Evolutionary conservation across 92 coral and sea anemone genomes (phyloP).

Genomic region (Palythoa caribaeorum): DNA sequence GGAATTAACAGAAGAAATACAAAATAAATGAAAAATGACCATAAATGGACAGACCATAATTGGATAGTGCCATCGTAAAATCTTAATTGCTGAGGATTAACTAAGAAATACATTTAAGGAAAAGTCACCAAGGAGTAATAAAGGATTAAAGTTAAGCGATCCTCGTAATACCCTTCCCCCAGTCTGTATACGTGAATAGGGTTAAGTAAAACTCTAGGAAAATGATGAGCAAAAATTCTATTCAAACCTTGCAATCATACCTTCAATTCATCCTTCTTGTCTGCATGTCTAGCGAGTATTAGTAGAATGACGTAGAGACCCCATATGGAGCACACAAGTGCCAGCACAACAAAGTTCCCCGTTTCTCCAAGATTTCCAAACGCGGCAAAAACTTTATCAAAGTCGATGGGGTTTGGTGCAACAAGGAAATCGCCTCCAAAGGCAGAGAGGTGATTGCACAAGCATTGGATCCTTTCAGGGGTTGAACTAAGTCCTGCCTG

Average conservation of each 20-base stretch:
- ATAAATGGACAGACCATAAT: too few relatives aligned
- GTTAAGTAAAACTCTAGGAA: too few relatives aligned
- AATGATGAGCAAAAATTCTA: too few relatives aligned
- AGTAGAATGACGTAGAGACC: slow-evolving; percentile 71
- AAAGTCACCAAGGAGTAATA: too few relatives aligned
- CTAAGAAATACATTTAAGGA: too few relatives aligned
- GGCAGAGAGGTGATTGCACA: slow-evolving; percentile 86
- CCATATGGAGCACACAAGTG: slow-evolving; percentile 70
- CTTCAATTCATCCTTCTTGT: slow-evolving; percentile 74
- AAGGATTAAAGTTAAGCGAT: too few relatives aligned
- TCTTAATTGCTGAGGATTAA: too few relatives aligned
- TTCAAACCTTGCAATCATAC: slow-evolving; percentile 20
- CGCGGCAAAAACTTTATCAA: slow-evolving; percentile 91
- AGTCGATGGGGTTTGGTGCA: slow-evolving; percentile 92
- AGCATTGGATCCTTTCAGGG: slow-evolving; percentile 74
- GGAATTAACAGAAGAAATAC: too few relatives aligned
- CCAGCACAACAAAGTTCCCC: slow-evolving; percentile 88
- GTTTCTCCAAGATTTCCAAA: slow-evolving; percentile 81
- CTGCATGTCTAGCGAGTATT: slow-evolving; percentile 75
- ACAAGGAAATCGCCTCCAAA: slow-evolving; percentile 94
- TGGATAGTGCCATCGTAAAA: too few relatives aligned
- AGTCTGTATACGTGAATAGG: too few relatives aligned
- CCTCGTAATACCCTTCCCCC: too few relatives aligned
- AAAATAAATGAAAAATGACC: too few relatives aligned
- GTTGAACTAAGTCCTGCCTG: slow-evolving; percentile 78